Conservation (phyloP, 2,113 vertebrate species). For the Peromyscus californicus region DNA sequence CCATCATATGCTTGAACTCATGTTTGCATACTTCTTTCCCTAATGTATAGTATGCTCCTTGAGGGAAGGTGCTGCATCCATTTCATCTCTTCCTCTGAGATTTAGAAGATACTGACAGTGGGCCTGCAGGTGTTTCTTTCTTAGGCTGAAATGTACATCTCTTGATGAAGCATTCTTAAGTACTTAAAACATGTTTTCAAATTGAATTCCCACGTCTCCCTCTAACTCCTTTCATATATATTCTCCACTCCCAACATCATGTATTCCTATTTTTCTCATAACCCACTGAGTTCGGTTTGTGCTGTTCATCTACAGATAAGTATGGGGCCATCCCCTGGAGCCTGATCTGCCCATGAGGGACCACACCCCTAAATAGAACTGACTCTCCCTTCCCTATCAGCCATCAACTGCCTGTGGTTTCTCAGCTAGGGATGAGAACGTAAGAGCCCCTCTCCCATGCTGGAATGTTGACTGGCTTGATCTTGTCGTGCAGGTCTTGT, state of each 20-base stretch:
- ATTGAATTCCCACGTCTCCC: background rate
- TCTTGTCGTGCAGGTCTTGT: background rate
- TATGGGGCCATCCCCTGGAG: background rate
- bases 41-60: background rate
- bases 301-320: background rate
- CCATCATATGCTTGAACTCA: background rate
- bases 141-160: slow-evolving; percentile 10
- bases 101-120: background rate
- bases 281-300: background rate
- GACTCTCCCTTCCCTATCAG: background rate
- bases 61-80: background rate
- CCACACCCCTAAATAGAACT: background rate
- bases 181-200: slow-evolving; percentile 21
- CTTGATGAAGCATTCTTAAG: background rate
- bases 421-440: background rate
- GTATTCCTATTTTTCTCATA: background rate
- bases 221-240: background rate
- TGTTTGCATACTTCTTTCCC: background rate
- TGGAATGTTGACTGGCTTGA: background rate
- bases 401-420: background rate
- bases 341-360: background rate
- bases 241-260: background rate
- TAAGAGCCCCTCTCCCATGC: background rate
- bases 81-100: background rate
- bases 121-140: background rate